Evolutionary conservation across 2,888 invertebrate genomes (phyloP).

Genomic region (Plagodis pulveraria): DNA sequence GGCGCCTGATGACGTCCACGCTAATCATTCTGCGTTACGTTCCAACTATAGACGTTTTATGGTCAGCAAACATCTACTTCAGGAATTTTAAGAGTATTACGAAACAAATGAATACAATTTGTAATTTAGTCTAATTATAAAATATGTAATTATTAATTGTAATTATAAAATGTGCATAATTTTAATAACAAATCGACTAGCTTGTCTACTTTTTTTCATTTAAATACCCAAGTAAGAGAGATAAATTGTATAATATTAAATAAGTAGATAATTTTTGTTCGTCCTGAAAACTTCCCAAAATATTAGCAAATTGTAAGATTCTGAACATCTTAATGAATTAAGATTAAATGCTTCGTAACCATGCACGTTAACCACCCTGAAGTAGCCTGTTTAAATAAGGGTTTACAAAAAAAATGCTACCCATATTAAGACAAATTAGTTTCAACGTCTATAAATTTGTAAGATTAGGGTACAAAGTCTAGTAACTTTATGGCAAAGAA

Average conservation of each 20-base stretch:
- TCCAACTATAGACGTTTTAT: background rate
- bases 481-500: no score
- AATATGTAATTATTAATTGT: no score
- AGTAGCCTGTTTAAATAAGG: conserved; percentile 18
- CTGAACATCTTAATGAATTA: conserved; percentile 16
- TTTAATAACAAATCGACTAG: no score
- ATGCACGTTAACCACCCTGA: conserved; percentile 8
- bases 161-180: no score
- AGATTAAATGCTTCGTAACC: conserved; percentile 18
- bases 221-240: no score
- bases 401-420: conserved; percentile 19
- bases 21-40: conserved; percentile 42
- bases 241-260: no score
- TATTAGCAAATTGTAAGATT: conserved; percentile 17
- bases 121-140: no score
- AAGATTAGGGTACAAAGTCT: background rate
- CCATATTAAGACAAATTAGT: conserved; percentile 13
- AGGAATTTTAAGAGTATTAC: no score
- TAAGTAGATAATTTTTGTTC: no score
- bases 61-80: no score
- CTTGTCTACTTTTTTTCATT: no score
- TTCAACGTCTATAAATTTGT: conserved; percentile 14
- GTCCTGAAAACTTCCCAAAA: background rate
- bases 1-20: conserved; percentile 54
- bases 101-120: no score